Evolutionary conservation across 2,888 invertebrate genomes (phyloP).

Genomic region (Parapristionchus giblindavisi): DNA sequence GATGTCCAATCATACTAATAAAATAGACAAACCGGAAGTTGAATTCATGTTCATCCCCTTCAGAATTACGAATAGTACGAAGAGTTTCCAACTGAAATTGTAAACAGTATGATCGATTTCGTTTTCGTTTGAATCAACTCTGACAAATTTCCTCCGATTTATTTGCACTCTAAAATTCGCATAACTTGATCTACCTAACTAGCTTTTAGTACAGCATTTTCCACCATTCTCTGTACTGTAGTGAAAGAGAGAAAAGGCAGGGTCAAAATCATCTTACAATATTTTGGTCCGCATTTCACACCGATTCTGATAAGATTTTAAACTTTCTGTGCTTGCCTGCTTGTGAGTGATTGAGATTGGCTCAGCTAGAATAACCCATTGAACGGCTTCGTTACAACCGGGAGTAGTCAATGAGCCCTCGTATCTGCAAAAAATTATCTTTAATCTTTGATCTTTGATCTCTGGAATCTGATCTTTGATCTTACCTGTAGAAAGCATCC

Average conservation of each 20-base stretch:
- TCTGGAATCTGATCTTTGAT: background rate
- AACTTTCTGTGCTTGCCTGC: slow-evolving; percentile 47
- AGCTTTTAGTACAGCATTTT: slow-evolving; percentile 1
- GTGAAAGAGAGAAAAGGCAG: no score
- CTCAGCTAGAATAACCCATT: slow-evolving; percentile 68
- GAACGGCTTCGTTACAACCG: slow-evolving; percentile 64
- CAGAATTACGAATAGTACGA: slow-evolving; percentile 18
- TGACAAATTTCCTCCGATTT: background rate
- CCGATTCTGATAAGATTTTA: no score
- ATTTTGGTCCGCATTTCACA: no score
- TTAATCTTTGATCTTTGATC: slow-evolving; percentile 21
- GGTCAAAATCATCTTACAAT: no score
- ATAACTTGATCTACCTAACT: background rate
- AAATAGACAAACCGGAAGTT: slow-evolving; percentile 37
- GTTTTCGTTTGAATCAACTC: slow-evolving; percentile 5
- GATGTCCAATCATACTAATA: no score
- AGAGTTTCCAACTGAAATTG: slow-evolving; percentile 42
- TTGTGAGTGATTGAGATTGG: slow-evolving; percentile 60
- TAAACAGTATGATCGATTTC: background rate
- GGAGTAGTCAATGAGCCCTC: slow-evolving; percentile 69
- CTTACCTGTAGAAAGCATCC: slow-evolving; percentile 38
- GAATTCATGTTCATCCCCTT: slow-evolving; percentile 18
- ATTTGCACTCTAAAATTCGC: background rate
- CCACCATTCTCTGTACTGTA: no score
- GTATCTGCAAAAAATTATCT: slow-evolving; percentile 51